phyloP scores from a whole-genome alignment of 2,797 vertebrate genomes.

The Centropyge bicolor region DNA sequence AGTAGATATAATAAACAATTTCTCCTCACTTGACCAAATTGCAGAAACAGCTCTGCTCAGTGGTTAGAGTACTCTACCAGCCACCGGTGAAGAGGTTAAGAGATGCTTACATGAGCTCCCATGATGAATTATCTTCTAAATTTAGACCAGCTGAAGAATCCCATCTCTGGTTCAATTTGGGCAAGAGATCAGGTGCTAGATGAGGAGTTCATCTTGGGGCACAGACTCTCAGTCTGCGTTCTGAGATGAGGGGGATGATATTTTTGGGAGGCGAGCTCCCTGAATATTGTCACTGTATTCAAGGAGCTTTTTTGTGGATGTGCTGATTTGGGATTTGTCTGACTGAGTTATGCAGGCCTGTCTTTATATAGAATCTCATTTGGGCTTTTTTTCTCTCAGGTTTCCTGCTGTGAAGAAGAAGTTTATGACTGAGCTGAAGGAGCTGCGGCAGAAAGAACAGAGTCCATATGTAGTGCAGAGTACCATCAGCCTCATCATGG shows the following conservation, averaged over 20 bases:
- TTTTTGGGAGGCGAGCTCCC: constrained; percentile 48
- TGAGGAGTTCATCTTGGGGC: constrained; percentile 54
- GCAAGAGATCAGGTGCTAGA: constrained; percentile 60
- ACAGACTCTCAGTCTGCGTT: constrained; percentile 48
- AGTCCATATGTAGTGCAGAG: constrained; percentile 94
- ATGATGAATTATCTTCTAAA: constrained; percentile 74
- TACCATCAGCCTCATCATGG: constrained; percentile 98
- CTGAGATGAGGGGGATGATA: constrained; percentile 41
- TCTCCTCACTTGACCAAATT: constrained; percentile 4
- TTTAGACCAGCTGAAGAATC: constrained; percentile 75
- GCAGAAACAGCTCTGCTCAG: constrained; percentile 38
- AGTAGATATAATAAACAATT: constrained; percentile 4
- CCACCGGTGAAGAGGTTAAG: constrained; percentile 42
- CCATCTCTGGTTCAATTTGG: constrained; percentile 67
- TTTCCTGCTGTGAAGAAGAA: constrained; percentile 99
- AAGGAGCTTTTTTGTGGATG: constrained; percentile 38
- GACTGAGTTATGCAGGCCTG: constrained; percentile 30
- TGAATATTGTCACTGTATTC: constrained; percentile 36
- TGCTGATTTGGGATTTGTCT: constrained; percentile 56
- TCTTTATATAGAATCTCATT: constrained; percentile 57
- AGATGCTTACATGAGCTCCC: constrained; percentile 51
- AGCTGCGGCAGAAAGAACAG: constrained; percentile 96
- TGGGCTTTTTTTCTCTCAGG: constrained; percentile 75
- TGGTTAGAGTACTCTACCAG: constrained; percentile 13
- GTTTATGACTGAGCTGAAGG: constrained; percentile 96